A percentile compares a stretch with the other conserved stretches of the same genome.
Conservation (phyloP, 2,888 invertebrate genomes). For the Drosophila yooni region DNA sequence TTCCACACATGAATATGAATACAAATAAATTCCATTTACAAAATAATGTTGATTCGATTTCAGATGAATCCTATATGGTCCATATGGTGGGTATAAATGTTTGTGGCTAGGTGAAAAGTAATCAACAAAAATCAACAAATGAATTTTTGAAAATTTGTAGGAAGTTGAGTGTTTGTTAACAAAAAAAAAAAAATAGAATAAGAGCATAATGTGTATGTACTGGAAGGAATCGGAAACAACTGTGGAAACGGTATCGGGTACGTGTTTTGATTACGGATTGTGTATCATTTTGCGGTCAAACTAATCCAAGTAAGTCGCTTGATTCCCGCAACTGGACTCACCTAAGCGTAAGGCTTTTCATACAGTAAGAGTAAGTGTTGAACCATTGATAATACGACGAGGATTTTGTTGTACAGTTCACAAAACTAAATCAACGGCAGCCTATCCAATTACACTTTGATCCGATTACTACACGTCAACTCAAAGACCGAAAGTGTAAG, state of each 20-base stretch:
- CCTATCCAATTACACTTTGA: constrained; percentile 29
- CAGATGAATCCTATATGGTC: constrained; percentile 49
- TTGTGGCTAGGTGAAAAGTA: constrained; percentile 36
- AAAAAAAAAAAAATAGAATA: constrained; percentile 23
- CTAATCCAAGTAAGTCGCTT: constrained; percentile 1
- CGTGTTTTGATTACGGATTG: constrained; percentile 36
- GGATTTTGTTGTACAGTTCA: constrained; percentile 11
- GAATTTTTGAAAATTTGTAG: constrained; percentile 30
- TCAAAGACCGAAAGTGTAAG: constrained; percentile 8
- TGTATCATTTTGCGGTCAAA: constrained; percentile 27
- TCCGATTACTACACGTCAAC: constrained; percentile 7
- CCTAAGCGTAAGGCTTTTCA: constrained; percentile 16
- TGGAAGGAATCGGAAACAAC: constrained; percentile 51
- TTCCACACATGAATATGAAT: constrained; percentile 41
- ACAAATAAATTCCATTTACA: constrained; percentile 36
- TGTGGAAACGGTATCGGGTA: constrained; percentile 44
- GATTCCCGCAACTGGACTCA: constrained; percentile 30
- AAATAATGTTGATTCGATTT: constrained; percentile 30
- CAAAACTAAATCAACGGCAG: constrained; percentile 25
- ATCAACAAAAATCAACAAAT: constrained; percentile 12
- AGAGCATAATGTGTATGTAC: constrained; percentile 44
- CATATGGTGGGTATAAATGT: constrained; percentile 46
- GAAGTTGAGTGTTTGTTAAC: constrained; percentile 20
- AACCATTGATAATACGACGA: constrained; percentile 18
- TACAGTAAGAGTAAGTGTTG: constrained; percentile 3